Percentiles rank a stretch among this genome's conserved stretches.
phyloP scores from a whole-genome alignment of 2,888 invertebrate species.

The Slavum lentiscoides region DNA sequence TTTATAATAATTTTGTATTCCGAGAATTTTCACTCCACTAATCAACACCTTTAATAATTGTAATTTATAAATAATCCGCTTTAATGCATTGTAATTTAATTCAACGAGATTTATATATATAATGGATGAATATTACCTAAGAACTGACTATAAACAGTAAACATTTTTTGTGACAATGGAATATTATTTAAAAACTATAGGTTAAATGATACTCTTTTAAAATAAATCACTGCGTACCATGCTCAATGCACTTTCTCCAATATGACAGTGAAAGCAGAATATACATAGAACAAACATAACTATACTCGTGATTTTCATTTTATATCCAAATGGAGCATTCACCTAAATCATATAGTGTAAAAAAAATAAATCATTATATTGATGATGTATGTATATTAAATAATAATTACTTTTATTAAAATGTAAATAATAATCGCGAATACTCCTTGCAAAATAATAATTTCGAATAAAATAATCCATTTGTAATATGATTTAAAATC shows the following conservation, averaged over 20 bases:
- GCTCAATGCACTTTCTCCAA: constrained; percentile 4
- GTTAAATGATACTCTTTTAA: too few relatives aligned
- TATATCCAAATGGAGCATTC: neutral
- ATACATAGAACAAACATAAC: neutral
- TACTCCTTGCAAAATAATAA: neutral
- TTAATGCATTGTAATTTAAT: too few relatives aligned
- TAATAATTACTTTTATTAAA: neutral
- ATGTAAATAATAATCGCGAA: neutral
- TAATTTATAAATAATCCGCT: too few relatives aligned
- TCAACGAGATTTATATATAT: too few relatives aligned
- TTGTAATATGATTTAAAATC: constrained; percentile 18
- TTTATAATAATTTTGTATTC: too few relatives aligned
- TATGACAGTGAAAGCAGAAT: constrained; percentile 14
- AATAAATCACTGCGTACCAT: neutral
- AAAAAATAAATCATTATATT: neutral
- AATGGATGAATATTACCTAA: too few relatives aligned
- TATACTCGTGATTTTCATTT: neutral
- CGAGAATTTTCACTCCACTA: too few relatives aligned
- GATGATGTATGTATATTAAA: neutral
- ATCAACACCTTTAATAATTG: too few relatives aligned
- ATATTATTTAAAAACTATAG: too few relatives aligned
- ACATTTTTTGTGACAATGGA: too few relatives aligned
- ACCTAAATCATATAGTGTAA: neutral
- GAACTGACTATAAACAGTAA: too few relatives aligned
- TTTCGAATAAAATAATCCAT: constrained; percentile 11